phyloP scores from a whole-genome alignment of 2,113 vertebrate genomes.

The Dasyprocta punctata region DNA sequence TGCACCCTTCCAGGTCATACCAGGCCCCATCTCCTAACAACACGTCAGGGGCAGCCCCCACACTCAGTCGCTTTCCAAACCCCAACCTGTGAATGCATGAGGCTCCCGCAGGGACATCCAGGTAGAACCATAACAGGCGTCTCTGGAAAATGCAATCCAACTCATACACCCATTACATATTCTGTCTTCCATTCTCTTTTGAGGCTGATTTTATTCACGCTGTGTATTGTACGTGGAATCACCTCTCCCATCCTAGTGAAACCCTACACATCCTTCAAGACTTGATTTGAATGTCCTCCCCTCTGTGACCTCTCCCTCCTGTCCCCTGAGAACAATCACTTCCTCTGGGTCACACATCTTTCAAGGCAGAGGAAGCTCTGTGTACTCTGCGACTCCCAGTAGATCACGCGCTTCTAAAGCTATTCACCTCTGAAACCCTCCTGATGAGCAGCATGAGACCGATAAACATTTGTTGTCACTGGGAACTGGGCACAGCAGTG shows the following conservation, averaged over 20 bases:
- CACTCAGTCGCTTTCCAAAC: neutral
- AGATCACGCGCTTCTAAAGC: neutral
- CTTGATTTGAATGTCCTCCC: neutral
- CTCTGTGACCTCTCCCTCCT: neutral
- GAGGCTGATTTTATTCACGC: neutral
- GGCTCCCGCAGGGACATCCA: neutral
- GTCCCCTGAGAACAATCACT: neutral
- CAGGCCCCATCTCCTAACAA: neutral
- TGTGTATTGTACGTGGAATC: neutral
- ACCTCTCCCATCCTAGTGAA: neutral
- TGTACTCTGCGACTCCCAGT: neutral
- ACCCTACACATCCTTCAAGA: neutral
- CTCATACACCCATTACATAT: neutral
- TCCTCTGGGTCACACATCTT: neutral
- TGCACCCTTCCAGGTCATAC: neutral
- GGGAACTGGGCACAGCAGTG: neutral
- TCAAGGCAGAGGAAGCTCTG: neutral
- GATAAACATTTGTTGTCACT: neutral
- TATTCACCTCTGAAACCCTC: slow-evolving; percentile 19
- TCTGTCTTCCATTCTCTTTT: neutral
- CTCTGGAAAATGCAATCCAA: neutral
- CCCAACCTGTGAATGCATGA: neutral
- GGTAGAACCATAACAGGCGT: neutral
- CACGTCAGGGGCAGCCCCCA: neutral
- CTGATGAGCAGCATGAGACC: neutral